Percentiles rank a stretch among this genome's conserved stretches.
These are phyloP conservation scores for Heliothis virescens DNA, from an alignment of 1,140 invertebrate genomes.

Conservation along the genomic window DNA sequence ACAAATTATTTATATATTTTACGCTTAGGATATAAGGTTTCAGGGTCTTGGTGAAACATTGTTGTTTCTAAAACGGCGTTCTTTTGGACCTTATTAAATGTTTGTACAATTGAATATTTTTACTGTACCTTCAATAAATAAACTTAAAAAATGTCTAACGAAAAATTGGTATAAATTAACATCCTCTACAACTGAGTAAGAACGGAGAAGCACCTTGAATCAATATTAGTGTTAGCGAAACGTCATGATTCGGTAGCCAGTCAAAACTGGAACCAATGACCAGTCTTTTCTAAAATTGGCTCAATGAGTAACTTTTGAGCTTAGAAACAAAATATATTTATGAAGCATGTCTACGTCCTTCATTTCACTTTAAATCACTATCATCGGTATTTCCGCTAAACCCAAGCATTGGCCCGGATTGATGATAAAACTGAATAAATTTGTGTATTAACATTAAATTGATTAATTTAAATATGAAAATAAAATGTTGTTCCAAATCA, in stretches of 20 bases:
- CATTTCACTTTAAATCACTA: too few relatives aligned
- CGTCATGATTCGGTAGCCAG: slow-evolving; percentile 1
- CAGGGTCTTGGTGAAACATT: not conserved
- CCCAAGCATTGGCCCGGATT: too few relatives aligned
- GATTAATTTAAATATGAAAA: too few relatives aligned
- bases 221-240: not conserved
- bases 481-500: too few relatives aligned
- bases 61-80: too few relatives aligned
- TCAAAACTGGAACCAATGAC: slow-evolving; percentile 3
- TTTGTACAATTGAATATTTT: not conserved
- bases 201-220: not conserved
- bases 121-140: not conserved
- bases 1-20: not conserved
- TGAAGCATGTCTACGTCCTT: too few relatives aligned
- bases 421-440: too few relatives aligned
- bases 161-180: not conserved
- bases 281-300: not conserved
- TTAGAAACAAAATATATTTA: too few relatives aligned
- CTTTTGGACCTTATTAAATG: not conserved
- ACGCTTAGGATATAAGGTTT: not conserved
- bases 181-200: not conserved
- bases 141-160: not conserved
- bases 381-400: too few relatives aligned
- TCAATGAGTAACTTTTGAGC: not conserved
- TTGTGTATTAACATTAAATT: too few relatives aligned